Conservation (phyloP, 2,888 invertebrate genomes). For the Doris montereyensis region DNA sequence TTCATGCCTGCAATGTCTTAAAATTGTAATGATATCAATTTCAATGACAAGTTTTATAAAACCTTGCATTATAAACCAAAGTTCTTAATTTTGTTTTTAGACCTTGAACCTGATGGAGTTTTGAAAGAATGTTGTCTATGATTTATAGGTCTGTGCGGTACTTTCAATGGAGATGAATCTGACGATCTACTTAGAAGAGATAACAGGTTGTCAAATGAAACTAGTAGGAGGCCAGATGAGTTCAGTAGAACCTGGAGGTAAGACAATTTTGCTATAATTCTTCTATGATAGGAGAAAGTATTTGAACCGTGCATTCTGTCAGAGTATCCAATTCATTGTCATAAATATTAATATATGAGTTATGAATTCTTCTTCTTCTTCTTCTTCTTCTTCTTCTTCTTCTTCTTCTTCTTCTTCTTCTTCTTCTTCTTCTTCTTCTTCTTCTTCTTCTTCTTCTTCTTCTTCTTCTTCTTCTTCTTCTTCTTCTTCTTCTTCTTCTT, state of each 20-base stretch:
- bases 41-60: no score
- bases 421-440: background rate
- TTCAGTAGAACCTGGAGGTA: slow-evolving; percentile 57
- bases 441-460: background rate
- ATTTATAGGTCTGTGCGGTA: slow-evolving; percentile 63
- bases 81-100: no score
- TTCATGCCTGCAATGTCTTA: no score
- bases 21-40: no score
- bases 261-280: background rate
- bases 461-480: background rate
- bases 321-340: no score
- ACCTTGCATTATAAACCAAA: no score
- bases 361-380: background rate
- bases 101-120: no score
- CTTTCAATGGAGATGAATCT: slow-evolving; percentile 51
- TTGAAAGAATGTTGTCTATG: no score
- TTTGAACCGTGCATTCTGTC: no score
- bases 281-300: no score
- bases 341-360: no score
- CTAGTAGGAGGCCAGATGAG: slow-evolving; percentile 39
- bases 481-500: background rate
- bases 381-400: background rate
- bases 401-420: background rate
- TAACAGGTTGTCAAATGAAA: slow-evolving; percentile 38
- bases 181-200: slow-evolving; percentile 53